phyloP scores from a whole-genome alignment of 2,888 invertebrate genomes.

The Diploptera punctata region DNA sequence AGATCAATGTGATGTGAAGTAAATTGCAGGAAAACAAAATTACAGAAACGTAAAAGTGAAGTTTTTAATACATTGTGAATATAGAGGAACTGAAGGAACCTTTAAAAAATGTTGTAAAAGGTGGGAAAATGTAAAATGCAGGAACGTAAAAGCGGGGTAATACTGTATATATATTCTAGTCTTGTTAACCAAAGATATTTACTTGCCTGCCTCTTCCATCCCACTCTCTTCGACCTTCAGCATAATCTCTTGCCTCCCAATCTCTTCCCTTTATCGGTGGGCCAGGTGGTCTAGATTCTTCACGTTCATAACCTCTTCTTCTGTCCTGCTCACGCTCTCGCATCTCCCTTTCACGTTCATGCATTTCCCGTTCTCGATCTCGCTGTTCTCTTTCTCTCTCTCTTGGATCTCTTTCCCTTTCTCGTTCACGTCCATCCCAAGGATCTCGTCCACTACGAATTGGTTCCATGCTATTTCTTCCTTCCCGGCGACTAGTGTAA shows the following conservation, averaged over 20 bases:
- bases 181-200: no score
- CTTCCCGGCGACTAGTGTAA: conserved; percentile 36
- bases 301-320: conserved; percentile 48
- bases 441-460: conserved; percentile 32
- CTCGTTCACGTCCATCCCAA: conserved; percentile 36
- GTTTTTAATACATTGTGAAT: no score
- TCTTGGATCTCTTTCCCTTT: conserved; percentile 11
- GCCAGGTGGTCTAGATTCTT: conserved; percentile 35
- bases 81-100: no score
- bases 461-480: conserved; percentile 38
- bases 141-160: no score
- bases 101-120: no score
- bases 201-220: conserved; percentile 44
- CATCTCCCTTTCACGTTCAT: conserved; percentile 45
- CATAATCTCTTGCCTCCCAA: conserved; percentile 43
- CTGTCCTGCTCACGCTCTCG: conserved; percentile 38
- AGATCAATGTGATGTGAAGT: no score
- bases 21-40: no score
- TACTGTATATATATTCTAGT: no score
- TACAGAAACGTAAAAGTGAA: no score
- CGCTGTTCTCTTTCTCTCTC: conserved; percentile 36
- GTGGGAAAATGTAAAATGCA: no score
- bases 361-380: conserved; percentile 15
- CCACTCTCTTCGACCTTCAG: conserved; percentile 44
- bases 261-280: conserved; percentile 41